Evolutionary conservation across 1,140 invertebrate genomes (phyloP).

Genomic region (Scaptomyza hsui): DNA sequence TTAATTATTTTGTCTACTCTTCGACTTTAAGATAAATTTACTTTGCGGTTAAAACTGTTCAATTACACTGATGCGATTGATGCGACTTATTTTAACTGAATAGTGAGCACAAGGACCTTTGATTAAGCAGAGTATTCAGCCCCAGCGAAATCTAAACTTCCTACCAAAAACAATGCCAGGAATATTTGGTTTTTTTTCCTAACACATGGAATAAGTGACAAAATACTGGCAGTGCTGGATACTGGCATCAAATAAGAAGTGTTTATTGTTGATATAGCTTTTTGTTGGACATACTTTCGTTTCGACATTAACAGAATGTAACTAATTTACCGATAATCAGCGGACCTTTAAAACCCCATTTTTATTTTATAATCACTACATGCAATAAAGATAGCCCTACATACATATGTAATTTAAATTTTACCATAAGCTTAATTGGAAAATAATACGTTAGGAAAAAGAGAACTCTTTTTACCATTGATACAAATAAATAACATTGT

Average conservation of each 20-base stretch:
- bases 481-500: slow-evolving; percentile 49
- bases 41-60: slow-evolving; percentile 24
- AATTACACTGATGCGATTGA: not conserved
- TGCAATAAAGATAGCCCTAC: slow-evolving; percentile 74
- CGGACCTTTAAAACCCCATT: slow-evolving; percentile 27
- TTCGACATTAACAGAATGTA: slow-evolving; percentile 24
- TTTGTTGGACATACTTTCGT: slow-evolving; percentile 22
- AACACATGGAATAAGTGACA: too few species aligned
- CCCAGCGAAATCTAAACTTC: too few species aligned
- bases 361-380: slow-evolving; percentile 72
- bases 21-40: slow-evolving; percentile 4
- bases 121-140: not conserved
- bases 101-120: slow-evolving; percentile 15
- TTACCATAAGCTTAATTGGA: slow-evolving; percentile 31
- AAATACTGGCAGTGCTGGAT: too few species aligned
- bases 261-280: slow-evolving; percentile 27
- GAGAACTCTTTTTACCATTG: slow-evolving; percentile 29
- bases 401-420: slow-evolving; percentile 66
- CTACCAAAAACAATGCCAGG: too few species aligned
- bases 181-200: too few species aligned
- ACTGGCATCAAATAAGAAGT: slow-evolving; percentile 13
- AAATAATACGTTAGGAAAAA: slow-evolving; percentile 32
- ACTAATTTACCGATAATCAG: slow-evolving; percentile 39
- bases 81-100: slow-evolving; percentile 25
- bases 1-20: slow-evolving; percentile 23